Evolutionary conservation across 1,140 invertebrate genomes (phyloP), one percentile per base, ranked within the genome.

Genomic region (Drosophila suzukii): DNA sequence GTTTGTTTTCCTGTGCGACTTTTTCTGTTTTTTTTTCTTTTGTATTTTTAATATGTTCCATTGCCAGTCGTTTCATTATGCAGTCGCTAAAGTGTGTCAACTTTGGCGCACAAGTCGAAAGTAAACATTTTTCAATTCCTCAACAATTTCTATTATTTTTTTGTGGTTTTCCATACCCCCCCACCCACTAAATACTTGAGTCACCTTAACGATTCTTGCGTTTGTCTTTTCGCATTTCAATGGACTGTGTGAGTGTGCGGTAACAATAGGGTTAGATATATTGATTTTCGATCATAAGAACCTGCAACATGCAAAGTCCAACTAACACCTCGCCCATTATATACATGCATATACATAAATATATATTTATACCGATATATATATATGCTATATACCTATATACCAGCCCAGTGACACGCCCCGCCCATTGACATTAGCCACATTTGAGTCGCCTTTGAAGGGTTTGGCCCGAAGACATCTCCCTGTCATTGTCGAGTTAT

Each of bases 241-340:
- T 38, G 66, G 44, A 57, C 36, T 49, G 32, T 36, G 46, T 13
- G 24, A 47, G 58, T 63, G 44, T 65, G 36, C 27, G 51, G 65
- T 15, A 55, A 74, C 57, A 81, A 68, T 81, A 58, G 70, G 73
- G 78, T 78, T 75, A 77, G 70, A 78, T 78, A 78, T 86, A 86
- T 86, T 79, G 82, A 86, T 86, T 86, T 86, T 86, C 83, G 83
- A 86, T 86, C 82, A 86, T 83, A 88, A 88, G 75, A 88, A 83
- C 83, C 79, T 81, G 81, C 81, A 84, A 75, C 76, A 76, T 77
- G 80, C 79, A 67, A 82, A 73, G 77, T 44, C 43, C 72, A 56
- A 50, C 58, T 50, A 65, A 74, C 68, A 70, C 65, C 43, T 55
- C 12, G 17, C 24, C 15, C 46, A 34, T 13, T 44, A 41, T 34